Evolutionary conservation across 2,113 vertebrate genomes (phyloP).

Genomic region (Mirza zaza): DNA sequence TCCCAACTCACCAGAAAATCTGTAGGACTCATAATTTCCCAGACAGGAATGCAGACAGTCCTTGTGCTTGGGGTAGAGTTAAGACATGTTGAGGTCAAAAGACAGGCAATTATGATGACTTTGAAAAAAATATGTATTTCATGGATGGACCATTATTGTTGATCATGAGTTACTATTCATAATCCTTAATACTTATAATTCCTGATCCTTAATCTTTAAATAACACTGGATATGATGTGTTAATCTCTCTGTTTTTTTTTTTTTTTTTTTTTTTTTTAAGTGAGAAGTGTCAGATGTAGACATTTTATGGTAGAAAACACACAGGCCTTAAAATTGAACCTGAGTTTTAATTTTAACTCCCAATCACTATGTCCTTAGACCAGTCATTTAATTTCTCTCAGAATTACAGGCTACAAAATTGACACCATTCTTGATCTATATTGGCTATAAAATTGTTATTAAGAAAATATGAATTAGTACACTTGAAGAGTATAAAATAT

Average conservation of each 20-base stretch:
- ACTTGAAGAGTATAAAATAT: neutral
- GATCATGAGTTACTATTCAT: neutral
- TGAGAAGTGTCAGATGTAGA: neutral
- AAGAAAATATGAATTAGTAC: neutral
- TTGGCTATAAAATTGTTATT: neutral
- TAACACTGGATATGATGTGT: neutral
- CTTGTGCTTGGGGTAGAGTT: neutral
- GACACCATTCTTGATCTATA: neutral
- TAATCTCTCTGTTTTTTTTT: neutral
- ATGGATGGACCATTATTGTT: neutral
- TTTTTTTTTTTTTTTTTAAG: neutral
- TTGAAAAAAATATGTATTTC: neutral
- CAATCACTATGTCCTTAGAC: neutral
- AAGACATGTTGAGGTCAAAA: neutral
- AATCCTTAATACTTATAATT: neutral
- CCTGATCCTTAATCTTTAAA: neutral
- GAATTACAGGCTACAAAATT: neutral
- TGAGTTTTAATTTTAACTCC: slow-evolving; percentile 11
- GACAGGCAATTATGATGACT: neutral
- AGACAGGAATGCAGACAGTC: neutral
- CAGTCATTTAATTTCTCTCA: neutral
- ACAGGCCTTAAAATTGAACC: neutral
- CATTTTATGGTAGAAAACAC: neutral
- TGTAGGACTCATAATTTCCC: neutral
- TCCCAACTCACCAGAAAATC: neutral